phyloP scores from a whole-genome alignment of 2,113 vertebrate species.

The Columba livia region DNA sequence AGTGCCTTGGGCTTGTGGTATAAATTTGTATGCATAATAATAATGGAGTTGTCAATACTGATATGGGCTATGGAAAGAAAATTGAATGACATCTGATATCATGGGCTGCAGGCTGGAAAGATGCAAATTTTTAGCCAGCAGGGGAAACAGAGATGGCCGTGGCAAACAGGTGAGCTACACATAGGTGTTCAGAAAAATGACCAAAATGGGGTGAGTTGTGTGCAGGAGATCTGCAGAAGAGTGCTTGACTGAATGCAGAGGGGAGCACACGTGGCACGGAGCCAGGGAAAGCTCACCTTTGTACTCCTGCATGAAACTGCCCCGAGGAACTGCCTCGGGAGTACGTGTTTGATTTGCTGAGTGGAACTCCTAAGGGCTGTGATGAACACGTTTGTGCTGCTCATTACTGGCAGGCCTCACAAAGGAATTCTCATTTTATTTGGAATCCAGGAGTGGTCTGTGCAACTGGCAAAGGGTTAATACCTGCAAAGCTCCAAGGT shows the following conservation, averaged over 20 bases:
- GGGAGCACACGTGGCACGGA: background rate
- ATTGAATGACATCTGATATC: background rate
- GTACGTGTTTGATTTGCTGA: background rate
- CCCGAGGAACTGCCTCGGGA: background rate
- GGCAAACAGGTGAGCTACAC: background rate
- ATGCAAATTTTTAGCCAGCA: background rate
- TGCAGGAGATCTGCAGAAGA: background rate
- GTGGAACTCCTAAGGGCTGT: background rate
- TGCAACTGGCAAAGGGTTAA: background rate
- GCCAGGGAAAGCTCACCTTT: conserved; percentile 28
- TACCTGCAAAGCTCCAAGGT: conserved; percentile 4
- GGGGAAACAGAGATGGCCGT: background rate
- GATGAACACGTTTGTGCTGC: background rate
- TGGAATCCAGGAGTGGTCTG: conserved; percentile 59
- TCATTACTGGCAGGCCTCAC: conserved; percentile 22
- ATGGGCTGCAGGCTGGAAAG: background rate
- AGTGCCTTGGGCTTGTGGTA: background rate
- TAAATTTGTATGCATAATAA: background rate
- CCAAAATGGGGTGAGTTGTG: background rate
- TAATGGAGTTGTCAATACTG: background rate
- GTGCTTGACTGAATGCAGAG: background rate
- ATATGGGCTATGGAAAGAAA: background rate
- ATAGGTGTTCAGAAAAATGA: background rate
- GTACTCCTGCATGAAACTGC: background rate
- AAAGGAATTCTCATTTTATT: conserved; percentile 51